These are phyloP conservation scores for Chymomyza caudatula DNA, from an alignment of 2,888 invertebrate species.

Conservation along the genomic window DNA sequence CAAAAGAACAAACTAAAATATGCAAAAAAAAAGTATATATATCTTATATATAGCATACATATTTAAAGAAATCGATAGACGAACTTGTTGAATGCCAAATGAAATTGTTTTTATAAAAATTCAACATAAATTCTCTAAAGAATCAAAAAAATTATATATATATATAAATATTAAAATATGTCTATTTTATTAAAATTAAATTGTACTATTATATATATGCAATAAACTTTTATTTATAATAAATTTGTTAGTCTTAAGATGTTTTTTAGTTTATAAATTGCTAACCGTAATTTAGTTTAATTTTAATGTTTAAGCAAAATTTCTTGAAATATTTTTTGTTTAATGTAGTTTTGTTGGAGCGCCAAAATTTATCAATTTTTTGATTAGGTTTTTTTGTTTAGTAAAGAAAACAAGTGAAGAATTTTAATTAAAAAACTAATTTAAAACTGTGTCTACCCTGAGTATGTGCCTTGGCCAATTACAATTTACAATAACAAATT, in stretches of 20 bases:
- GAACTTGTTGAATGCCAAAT: conserved; percentile 68
- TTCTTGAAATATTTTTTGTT: conserved; percentile 35
- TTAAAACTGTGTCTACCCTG: conserved; percentile 14
- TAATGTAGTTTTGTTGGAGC: conserved; percentile 46
- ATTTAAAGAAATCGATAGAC: conserved; percentile 27
- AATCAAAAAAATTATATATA: conserved; percentile 27
- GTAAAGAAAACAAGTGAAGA: conserved; percentile 10
- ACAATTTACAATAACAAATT: conserved; percentile 63
- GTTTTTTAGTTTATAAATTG: conserved; percentile 65
- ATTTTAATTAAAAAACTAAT: conserved; percentile 19
- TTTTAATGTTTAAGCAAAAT: conserved; percentile 51
- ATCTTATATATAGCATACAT: conserved; percentile 21
- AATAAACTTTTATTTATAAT: conserved; percentile 44
- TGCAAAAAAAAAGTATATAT: conserved; percentile 25
- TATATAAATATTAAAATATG: conserved; percentile 23
- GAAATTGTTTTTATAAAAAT: conserved; percentile 52
- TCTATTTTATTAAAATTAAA: conserved; percentile 32
- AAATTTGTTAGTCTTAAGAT: conserved; percentile 54
- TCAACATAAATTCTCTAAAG: conserved; percentile 42
- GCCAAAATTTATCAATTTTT: conserved; percentile 23
- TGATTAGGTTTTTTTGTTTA: conserved; percentile 37
- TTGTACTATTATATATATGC: conserved; percentile 41
- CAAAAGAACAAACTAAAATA: conserved; percentile 53
- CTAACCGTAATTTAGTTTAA: conserved; percentile 65
- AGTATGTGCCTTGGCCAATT: conserved; percentile 60